A percentile compares a stretch with the other conserved stretches of the same genome.
phyloP scores from a whole-genome alignment of 1,140 invertebrate genomes.

The Leptinotarsa texana region DNA sequence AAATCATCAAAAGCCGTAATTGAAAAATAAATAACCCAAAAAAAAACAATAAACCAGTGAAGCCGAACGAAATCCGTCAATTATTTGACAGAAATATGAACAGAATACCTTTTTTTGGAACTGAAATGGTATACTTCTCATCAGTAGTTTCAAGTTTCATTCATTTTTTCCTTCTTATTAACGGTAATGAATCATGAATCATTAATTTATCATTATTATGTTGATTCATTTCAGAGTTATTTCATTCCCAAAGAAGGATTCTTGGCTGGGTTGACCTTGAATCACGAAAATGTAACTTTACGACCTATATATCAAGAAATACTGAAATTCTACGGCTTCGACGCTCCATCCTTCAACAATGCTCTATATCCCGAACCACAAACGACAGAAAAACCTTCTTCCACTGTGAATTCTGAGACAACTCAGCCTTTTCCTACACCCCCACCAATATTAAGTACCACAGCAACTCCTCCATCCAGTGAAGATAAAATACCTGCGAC shows the following conservation, averaged over 20 bases:
- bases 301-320: slow-evolving; percentile 70
- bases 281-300: slow-evolving; percentile 73
- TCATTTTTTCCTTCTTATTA: no score
- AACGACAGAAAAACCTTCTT: slow-evolving; percentile 36
- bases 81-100: no score
- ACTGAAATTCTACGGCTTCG: slow-evolving; percentile 77
- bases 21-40: no score
- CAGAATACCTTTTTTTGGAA: no score
- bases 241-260: slow-evolving; percentile 79
- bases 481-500: neutral
- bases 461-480: slow-evolving; percentile 30
- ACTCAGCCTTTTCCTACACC: slow-evolving; percentile 33
- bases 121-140: no score
- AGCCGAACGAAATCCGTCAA: no score
- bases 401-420: neutral
- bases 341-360: slow-evolving; percentile 59
- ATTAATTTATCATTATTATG: neutral
- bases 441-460: slow-evolving; percentile 10
- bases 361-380: slow-evolving; percentile 46
- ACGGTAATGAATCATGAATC: no score
- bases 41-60: no score
- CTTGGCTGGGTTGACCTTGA: slow-evolving; percentile 75
- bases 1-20: no score
- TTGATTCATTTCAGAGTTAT: slow-evolving; percentile 68
- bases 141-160: no score